Conservation (phyloP, 2,113 vertebrate genomes). For the Leucosticte australis region DNA sequence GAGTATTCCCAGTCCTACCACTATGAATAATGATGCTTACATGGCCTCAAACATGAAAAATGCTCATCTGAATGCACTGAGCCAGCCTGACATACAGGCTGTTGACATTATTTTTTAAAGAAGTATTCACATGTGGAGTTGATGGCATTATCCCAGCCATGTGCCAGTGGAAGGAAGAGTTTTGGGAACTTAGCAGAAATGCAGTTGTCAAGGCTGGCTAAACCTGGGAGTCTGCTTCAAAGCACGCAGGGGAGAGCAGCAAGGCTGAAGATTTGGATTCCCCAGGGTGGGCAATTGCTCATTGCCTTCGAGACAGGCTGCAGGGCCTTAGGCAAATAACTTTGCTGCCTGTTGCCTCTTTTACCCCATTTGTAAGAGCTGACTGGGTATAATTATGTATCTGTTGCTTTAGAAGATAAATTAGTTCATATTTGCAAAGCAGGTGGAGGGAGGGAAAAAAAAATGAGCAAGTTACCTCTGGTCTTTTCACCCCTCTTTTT, state of each 20-base stretch:
- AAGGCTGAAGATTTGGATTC: background rate
- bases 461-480: background rate
- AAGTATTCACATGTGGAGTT: background rate
- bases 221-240: background rate
- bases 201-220: background rate
- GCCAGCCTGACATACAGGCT: background rate
- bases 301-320: background rate
- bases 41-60: constrained; percentile 59
- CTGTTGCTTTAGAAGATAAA: constrained; percentile 30
- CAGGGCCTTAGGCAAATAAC: constrained; percentile 30
- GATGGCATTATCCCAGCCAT: background rate
- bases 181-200: background rate
- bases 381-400: constrained; percentile 26
- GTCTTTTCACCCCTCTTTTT: background rate
- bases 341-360: constrained; percentile 22
- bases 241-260: background rate
- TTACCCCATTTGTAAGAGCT: constrained; percentile 5
- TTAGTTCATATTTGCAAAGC: constrained; percentile 24
- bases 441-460: background rate
- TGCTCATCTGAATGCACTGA: constrained; percentile 47
- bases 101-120: constrained; percentile 28
- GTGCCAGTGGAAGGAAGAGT: background rate
- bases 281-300: background rate
- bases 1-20: constrained; percentile 57
- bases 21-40: constrained; percentile 61